Percentiles rank a stretch among this genome's conserved stretches.
Evolutionary conservation across 2,113 vertebrate genomes (phyloP).

Genomic region (Podilymbus podiceps): DNA sequence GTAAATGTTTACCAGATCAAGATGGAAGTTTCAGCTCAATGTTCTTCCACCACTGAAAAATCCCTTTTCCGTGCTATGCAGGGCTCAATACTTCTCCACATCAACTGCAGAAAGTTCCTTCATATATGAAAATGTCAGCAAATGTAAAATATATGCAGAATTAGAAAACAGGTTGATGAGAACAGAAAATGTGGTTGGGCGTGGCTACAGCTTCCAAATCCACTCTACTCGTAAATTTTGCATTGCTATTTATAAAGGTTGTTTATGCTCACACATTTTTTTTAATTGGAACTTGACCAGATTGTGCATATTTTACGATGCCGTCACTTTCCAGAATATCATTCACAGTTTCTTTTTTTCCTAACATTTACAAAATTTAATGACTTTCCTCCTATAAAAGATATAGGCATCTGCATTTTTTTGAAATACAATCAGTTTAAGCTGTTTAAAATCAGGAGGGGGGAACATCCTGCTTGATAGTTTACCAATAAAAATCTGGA

Average conservation of each 20-base stretch:
- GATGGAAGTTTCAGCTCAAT: neutral
- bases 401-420: conserved; percentile 39
- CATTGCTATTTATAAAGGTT: conserved; percentile 55
- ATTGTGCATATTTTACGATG: conserved; percentile 49
- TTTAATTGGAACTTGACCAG: conserved; percentile 63
- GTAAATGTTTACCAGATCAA: neutral
- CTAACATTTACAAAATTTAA: conserved; percentile 54
- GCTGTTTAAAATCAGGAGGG: conserved; percentile 35
- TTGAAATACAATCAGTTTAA: conserved; percentile 45
- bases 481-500: conserved; percentile 42
- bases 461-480: conserved; percentile 25
- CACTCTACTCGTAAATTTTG: conserved; percentile 15
- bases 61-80: rapidly evolving
- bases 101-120: neutral
- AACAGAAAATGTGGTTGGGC: conserved; percentile 18
- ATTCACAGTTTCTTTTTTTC: conserved; percentile 39
- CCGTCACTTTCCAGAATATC: conserved; percentile 39
- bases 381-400: conserved; percentile 49
- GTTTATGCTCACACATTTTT: conserved; percentile 59
- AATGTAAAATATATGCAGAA: neutral
- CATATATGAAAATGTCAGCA: neutral
- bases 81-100: neutral
- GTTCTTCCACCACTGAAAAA: neutral
- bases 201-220: conserved; percentile 11
- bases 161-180: conserved; percentile 21